Percentiles rank a stretch among this genome's conserved stretches.
Conservation (phyloP, 2,113 vertebrate genomes). For the Halichoeres trimaculatus region DNA sequence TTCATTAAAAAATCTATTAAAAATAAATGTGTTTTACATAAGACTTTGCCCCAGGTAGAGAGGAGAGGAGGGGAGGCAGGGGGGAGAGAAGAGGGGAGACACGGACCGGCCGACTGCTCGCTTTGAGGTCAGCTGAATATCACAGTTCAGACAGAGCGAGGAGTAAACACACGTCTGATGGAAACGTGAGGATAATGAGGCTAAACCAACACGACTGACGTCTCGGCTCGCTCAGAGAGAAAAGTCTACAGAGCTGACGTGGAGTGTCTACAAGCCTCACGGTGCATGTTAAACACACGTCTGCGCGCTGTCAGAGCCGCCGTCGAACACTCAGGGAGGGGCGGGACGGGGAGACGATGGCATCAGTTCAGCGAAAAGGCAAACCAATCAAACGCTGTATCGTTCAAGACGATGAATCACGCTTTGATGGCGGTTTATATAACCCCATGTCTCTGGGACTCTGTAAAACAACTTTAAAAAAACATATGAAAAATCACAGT, state of each 20-base stretch:
- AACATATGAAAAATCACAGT: no score
- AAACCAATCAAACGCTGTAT: neutral
- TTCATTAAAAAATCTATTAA: constrained; percentile 99
- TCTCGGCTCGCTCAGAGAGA: constrained; percentile 29
- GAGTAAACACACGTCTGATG: constrained; percentile 64
- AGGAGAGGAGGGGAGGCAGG: constrained; percentile 42
- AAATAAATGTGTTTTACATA: constrained; percentile 99
- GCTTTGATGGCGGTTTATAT: neutral
- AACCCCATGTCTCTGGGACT: neutral
- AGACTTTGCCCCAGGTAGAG: constrained; percentile 94
- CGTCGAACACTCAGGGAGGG: constrained; percentile 3
- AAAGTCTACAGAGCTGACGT: constrained; percentile 37
- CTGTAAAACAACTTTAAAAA: neutral
- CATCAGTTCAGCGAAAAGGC: neutral
- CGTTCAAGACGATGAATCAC: neutral
- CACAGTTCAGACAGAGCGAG: constrained; percentile 88
- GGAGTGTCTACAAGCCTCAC: constrained; percentile 17
- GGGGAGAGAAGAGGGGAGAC: constrained; percentile 86
- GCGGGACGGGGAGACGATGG: neutral
- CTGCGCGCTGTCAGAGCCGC: constrained; percentile 11
- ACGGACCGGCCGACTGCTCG: constrained; percentile 92
- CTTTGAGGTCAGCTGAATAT: constrained; percentile 92
- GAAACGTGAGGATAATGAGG: constrained; percentile 54
- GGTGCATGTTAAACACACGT: constrained; percentile 27
- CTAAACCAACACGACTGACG: constrained; percentile 54